These are phyloP conservation scores for Caerostris darwini DNA, from an alignment of 1,140 invertebrate genomes.

Conservation along the genomic window DNA sequence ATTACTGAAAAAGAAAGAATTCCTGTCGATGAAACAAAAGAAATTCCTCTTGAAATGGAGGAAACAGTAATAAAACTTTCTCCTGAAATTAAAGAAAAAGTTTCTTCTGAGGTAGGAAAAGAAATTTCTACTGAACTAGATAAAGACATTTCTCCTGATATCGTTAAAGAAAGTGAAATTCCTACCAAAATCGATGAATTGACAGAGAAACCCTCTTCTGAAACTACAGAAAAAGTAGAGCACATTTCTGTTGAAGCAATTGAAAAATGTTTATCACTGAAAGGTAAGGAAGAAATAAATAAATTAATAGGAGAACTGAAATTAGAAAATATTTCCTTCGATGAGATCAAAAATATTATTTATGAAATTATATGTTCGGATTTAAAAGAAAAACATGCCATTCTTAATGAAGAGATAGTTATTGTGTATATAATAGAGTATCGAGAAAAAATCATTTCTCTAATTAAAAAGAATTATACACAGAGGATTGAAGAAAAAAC, in stretches of 20 bases:
- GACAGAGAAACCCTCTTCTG: neutral
- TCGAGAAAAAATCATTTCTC: constrained; percentile 7
- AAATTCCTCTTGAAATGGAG: too few species aligned
- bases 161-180: neutral
- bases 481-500: neutral
- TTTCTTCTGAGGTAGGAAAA: too few species aligned
- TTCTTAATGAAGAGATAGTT: neutral
- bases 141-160: neutral
- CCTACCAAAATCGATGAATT: neutral
- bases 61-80: neutral
- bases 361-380: neutral
- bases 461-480: neutral
- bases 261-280: neutral
- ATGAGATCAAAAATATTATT: neutral
- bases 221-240: neutral
- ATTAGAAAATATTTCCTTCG: neutral
- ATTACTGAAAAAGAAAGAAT: constrained; percentile 81
- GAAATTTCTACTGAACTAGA: too few species aligned
- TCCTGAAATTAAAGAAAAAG: neutral
- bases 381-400: neutral
- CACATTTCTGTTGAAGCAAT: neutral
- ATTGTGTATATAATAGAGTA: constrained; percentile 48
- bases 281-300: neutral
- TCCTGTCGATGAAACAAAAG: neutral
- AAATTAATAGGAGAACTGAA: constrained; percentile 6